Evolutionary conservation across 2,113 vertebrate species (phyloP), one percentile per base, ranked within the genome.

Genomic region (Rhinoptilus africanus): DNA sequence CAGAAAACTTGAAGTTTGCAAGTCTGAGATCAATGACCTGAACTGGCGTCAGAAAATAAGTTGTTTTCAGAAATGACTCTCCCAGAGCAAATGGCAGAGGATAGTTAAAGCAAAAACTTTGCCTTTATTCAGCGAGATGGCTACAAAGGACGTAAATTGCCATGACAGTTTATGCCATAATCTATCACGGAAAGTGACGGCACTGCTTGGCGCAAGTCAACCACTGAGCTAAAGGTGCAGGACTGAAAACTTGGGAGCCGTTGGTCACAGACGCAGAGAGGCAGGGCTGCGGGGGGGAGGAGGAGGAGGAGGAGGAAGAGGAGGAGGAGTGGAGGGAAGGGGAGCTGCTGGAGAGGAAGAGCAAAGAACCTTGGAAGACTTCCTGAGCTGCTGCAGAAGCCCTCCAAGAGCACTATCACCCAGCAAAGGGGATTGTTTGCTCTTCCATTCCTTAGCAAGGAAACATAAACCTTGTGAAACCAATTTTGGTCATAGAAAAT

Each of bases 121-220:
- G 56, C 72, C 76, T 26, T 6, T 0, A 2, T 7, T 37, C 22
- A 18, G 23, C 0, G 0, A 16, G 66, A 15, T 0, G 56, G 37
- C 26, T 56, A 32, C 56, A 15, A 39, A 5, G 4, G 60, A 5
- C 23, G 1, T 2, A 5, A 1, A 0, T 2, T 6, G 63, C 3
- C 50, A 3, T 0, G 10, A 13, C 17, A 1, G 6, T 20, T 8
- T 1, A 16, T 15, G 62, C 15, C 81, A n/a, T 3, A 2, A 19
- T 0, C 37, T 9, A 10, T 5, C 32, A 3, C 0, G 0, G 10
- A 4, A 11, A 14, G 15, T 0, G 43, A 37, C 37, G 16, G 91
- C 69, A 9, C 63, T 26, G 37, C 54, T 57, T 47, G 81, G 93
- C 5, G 2, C 22, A 27, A 48, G 34, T 10, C 56, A 17, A 30